Evolutionary conservation across 2,888 invertebrate genomes (phyloP), one percentile per base, ranked within the genome.

Genomic region (Chorisops tibialis): DNA sequence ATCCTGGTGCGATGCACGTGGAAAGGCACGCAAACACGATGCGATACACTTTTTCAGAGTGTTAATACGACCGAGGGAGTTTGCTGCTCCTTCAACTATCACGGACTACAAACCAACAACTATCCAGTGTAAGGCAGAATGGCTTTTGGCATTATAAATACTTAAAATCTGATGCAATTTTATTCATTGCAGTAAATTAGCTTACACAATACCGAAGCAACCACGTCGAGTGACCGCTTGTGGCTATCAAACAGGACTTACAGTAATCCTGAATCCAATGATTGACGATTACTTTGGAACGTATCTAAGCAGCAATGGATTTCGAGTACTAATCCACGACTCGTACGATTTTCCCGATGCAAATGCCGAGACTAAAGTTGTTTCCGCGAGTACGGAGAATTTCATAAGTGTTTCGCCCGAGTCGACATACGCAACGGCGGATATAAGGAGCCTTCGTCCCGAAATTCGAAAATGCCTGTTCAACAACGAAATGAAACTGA

Each of bases 31-130:
- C 68, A 76, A 1, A 78, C 76, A 16, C 75, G 79, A 2, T 87
- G 87, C 66, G 76, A 78, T 1, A 71, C 78, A 19, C 68, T 85
- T 1, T 84, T 87, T 67, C 74, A 78, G 50, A 75, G 74, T 39
- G 74, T 81, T 0, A 76, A 79, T 59, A 80, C 82, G 0, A 68
- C 80, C 21, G 73, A 80, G 45, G 82, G 84, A 22, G 70, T 81
- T 1, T 88, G 88, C 67, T 88, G 88, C 69, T 77, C 83, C 2
- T 87, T 87, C 67, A 87, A 86, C 70, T 85, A 85, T 68, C 81
- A 79, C 54, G 83, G 80, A 0, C 67, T 79, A 2, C 74, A 77
- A 14, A 72, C 70, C 56, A 70, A 73, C 41, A 69, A 68, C 16
- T 73, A 73, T 67, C 63, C 67, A 24, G 68, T 70, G 73, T 77